Evolutionary conservation across 2,888 invertebrate species (phyloP).

Genomic region (Habrosyne pyritoides): DNA sequence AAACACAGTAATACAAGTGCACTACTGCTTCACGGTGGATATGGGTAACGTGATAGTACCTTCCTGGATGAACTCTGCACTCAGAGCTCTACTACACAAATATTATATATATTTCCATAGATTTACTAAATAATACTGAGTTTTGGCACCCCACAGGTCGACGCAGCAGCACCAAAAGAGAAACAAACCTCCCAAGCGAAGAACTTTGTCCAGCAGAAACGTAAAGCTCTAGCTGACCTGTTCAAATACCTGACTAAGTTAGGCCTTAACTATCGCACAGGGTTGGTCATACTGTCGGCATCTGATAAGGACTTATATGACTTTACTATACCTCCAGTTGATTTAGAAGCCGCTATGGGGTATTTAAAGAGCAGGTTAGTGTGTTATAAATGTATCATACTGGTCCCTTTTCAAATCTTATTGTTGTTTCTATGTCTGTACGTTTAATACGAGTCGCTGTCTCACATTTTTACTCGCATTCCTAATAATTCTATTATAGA

Average conservation of each 20-base stretch:
- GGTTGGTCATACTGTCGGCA: slow-evolving; percentile 85
- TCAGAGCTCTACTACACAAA: neutral
- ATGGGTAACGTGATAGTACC: too few relatives aligned
- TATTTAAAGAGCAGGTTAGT: slow-evolving; percentile 79
- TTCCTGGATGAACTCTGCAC: too few relatives aligned
- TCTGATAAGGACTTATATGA: slow-evolving; percentile 81
- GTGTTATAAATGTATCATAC: too few relatives aligned
- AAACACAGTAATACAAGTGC: too few relatives aligned
- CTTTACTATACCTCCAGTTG: slow-evolving; percentile 87
- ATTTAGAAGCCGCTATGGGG: slow-evolving; percentile 84
- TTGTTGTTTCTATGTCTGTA: too few relatives aligned
- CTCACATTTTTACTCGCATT: too few relatives aligned
- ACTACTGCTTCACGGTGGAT: too few relatives aligned
- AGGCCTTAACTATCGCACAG: slow-evolving; percentile 92
- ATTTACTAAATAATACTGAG: neutral
- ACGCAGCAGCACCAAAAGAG: slow-evolving; percentile 83
- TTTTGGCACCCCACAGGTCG: slow-evolving; percentile 67
- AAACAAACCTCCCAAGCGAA: slow-evolving; percentile 92
- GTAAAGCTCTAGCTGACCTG: slow-evolving; percentile 92
- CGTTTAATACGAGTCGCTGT: too few relatives aligned
- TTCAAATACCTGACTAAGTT: slow-evolving; percentile 90
- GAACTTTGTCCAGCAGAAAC: slow-evolving; percentile 92
- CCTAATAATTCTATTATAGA: too few relatives aligned
- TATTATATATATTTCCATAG: neutral
- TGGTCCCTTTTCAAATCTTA: too few relatives aligned